A percentile compares a stretch with the other conserved stretches of the same genome.
Conservation (phyloP, 2,113 vertebrate species). For the Ptyas mucosa region DNA sequence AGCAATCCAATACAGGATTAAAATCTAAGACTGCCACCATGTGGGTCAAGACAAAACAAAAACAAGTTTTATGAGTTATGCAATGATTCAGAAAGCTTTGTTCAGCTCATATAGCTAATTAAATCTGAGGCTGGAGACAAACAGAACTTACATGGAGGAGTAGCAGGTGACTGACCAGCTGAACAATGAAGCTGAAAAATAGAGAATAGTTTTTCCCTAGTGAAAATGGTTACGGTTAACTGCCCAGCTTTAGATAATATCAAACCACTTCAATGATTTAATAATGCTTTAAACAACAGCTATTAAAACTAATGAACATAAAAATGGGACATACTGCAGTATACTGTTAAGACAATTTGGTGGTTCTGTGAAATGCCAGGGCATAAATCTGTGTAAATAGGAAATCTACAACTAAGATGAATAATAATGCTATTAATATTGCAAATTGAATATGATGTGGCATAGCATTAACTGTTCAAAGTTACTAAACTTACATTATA, state of each 20-base stretch:
- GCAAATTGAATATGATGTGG: not conserved
- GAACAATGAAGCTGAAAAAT: not conserved
- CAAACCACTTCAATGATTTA: not conserved
- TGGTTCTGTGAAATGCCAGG: not conserved
- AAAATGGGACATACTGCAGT: not conserved
- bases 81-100: not conserved
- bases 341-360: not conserved
- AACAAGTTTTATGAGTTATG: not conserved
- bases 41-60: slow-evolving; percentile 2
- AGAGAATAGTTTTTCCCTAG: not conserved
- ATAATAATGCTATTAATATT: not conserved
- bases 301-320: not conserved
- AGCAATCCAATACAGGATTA: not conserved
- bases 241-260: not conserved
- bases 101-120: not conserved
- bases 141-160: not conserved
- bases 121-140: not conserved
- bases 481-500: not conserved
- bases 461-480: not conserved
- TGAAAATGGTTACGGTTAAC: not conserved
- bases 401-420: not conserved
- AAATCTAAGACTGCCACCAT: slow-evolving; percentile 3
- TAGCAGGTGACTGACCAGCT: not conserved
- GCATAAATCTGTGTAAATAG: not conserved
- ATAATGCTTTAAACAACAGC: not conserved